Base-by-base conservation (phyloP, 2,113 vertebrate species). In the Peromyscus leucopus region DNA sequence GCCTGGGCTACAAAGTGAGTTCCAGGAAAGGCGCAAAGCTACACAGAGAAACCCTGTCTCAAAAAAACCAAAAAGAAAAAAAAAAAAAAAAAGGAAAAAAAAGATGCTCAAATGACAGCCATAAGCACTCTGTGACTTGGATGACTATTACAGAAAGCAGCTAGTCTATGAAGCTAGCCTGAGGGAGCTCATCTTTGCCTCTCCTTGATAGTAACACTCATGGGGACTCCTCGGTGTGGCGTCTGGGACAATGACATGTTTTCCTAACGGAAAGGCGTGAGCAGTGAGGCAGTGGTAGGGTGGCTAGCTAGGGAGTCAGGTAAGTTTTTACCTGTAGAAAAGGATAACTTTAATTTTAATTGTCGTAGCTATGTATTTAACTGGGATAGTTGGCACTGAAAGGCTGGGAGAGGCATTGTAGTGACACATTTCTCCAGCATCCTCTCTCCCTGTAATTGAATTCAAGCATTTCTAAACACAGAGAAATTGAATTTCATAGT, bases 381-480 rank as follows among this genome's bases (percentile, higher is more conserved):
- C 10, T 83, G n/a, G 65, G 16, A 22, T 28, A 61, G 51, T n/a
- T 72, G 59, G 42, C 9, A 75, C 7, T 46, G 10, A 36, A 80
- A 42, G 72, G 3, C 59, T 82, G 22, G 4, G 39, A 61, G 24
- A 71, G 61, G 42, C 5, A 72, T 5, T 90, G 59, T 82, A 90
- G 21, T 61, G 31, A 42, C 39, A 88, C 24, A 48, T 61, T n/a
- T 51, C 48, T 42, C n/a, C 46, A 85, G 33, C 11, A 57, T 89
- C 36, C 19, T 7, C 21, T 16, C 9, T 2, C 4, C 19, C 15
- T 57, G 57, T 59, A 75, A 89, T 96, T 93, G 79, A 75, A 89
- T 96, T 93, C 88, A 72, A 83, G n/a, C 17, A 83, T 92, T 71
- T 92, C 28, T 31, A 92, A 85, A 63, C 67, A 67, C 22, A 46